phyloP scores from a whole-genome alignment of 2,888 invertebrate genomes.

The Aelia acuminata region DNA sequence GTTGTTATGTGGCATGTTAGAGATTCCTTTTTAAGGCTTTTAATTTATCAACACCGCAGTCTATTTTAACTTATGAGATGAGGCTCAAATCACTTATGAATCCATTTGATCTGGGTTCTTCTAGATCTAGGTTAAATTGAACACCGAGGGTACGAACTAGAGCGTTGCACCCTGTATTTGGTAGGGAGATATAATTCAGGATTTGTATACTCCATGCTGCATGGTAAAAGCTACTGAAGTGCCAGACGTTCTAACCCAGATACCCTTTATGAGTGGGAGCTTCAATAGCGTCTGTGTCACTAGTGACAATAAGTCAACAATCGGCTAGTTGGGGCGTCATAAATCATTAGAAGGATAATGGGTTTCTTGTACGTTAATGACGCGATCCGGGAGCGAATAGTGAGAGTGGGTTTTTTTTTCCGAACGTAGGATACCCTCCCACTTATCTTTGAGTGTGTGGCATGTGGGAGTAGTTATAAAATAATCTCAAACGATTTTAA shows the following conservation, averaged over 20 bases:
- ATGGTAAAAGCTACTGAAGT: background rate
- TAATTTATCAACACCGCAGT: too few species aligned
- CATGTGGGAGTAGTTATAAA: too few species aligned
- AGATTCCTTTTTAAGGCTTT: too few species aligned
- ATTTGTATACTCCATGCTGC: background rate
- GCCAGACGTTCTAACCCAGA: conserved; percentile 32
- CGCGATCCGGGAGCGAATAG: background rate
- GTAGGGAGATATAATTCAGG: background rate
- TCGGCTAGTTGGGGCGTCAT: conserved; percentile 22
- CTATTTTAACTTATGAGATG: too few species aligned
- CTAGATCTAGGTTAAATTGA: background rate
- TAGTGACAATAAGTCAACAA: conserved; percentile 39
- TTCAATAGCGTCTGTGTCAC: background rate
- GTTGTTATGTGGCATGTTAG: too few species aligned
- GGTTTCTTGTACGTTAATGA: background rate
- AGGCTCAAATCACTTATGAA: too few species aligned
- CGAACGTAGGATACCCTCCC: background rate
- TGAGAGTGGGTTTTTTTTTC: background rate
- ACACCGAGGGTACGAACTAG: background rate
- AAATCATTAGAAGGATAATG: background rate
- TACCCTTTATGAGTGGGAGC: conserved; percentile 33
- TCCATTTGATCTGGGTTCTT: background rate
- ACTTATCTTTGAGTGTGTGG: background rate
- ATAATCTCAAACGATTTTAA: too few species aligned
- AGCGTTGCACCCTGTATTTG: background rate